Evolutionary conservation across 2,113 vertebrate genomes (phyloP), one percentile per base, ranked within the genome.

Genomic region (Brachionichthys hirsutus): DNA sequence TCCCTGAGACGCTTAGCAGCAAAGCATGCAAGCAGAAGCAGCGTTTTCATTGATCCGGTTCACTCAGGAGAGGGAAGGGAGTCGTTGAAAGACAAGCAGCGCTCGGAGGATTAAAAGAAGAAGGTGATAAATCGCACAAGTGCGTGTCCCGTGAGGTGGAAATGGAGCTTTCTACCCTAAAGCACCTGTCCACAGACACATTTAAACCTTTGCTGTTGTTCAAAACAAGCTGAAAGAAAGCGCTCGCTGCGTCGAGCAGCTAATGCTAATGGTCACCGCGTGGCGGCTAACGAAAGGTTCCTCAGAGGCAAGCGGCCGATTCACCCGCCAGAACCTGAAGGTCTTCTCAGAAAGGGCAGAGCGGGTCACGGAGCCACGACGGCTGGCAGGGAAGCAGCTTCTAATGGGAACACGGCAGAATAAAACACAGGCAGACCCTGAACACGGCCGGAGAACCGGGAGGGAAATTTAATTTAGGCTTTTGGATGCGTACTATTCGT

Each of bases 31-130:
- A 80, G 67, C 69, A 61, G 61, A 67, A 63, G 41, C 73, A 62
- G 56, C 46, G 67, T 63, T 65, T 78, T 77, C 82, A 83, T 86
- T 82, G 77, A 86, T 64, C 11, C 55, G 48, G n/a, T n/a, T n/a
- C n/a, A n/a, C 63, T 19, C 48, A 57, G 59, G 12, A 57, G 11
- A 10, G 22, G 17, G 54, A 36, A 47, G 42, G 40, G 18, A 35
- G 19, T n/a, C 9, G 16, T 3, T 35, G 15, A 36, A 30, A 18
- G 13, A 20, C 3, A 46, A 24, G n/a, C 17, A 24, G 22, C 36
- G 20, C 2, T 8, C 24, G 24, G 24, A 30, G 24, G 24, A 30
- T 8, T 30, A 30, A 30, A 30, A 30, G 8, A 30, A 30, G 8
- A 30, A n/a, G n/a, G n/a, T n/a, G n/a, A n/a, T n/a, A n/a, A n/a